A percentile compares a stretch with the other conserved stretches of the same genome.
Evolutionary conservation across 1,140 invertebrate genomes (phyloP).

Genomic region (Zeugodacus cucurbitae): DNA sequence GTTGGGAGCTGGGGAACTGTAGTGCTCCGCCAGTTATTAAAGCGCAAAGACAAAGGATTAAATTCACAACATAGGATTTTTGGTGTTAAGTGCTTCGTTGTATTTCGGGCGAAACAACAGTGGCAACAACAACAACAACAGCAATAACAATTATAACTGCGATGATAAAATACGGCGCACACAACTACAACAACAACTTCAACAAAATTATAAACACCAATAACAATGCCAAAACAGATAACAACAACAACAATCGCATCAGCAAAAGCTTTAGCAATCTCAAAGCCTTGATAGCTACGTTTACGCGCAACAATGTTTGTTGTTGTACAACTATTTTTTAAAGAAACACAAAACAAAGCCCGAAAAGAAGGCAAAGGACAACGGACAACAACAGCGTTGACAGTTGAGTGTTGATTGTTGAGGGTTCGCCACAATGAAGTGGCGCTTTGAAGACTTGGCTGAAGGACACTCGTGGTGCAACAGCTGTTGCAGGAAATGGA

Average conservation of each 20-base stretch:
- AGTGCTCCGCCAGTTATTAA: neutral
- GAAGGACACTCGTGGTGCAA: neutral
- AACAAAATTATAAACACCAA: neutral
- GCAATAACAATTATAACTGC: neutral
- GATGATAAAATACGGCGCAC: neutral
- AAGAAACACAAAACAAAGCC: neutral
- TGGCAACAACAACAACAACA: slow-evolving; percentile 14
- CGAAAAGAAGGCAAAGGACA: neutral
- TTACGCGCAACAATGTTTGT: slow-evolving; percentile 10
- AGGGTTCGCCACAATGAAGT: slow-evolving; percentile 29
- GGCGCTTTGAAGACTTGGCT: neutral
- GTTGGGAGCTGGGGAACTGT: neutral
- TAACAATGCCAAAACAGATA: neutral
- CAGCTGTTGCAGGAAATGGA: neutral
- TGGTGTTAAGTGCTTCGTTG: slow-evolving; percentile 34
- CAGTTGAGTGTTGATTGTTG: slow-evolving; percentile 34
- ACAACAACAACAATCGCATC: neutral
- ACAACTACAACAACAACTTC: neutral
- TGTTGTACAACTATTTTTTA: neutral
- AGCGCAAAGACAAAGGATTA: slow-evolving; percentile 36
- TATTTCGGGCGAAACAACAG: slow-evolving; percentile 8
- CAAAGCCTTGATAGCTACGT: slow-evolving; percentile 10
- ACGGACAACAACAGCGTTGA: neutral
- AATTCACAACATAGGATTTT: slow-evolving; percentile 40
- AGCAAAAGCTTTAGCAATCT: neutral